A percentile compares a stretch with the other conserved stretches of the same genome.
Evolutionary conservation across 2,888 invertebrate genomes (phyloP).

Genomic region (Chymomyza fuscimana): DNA sequence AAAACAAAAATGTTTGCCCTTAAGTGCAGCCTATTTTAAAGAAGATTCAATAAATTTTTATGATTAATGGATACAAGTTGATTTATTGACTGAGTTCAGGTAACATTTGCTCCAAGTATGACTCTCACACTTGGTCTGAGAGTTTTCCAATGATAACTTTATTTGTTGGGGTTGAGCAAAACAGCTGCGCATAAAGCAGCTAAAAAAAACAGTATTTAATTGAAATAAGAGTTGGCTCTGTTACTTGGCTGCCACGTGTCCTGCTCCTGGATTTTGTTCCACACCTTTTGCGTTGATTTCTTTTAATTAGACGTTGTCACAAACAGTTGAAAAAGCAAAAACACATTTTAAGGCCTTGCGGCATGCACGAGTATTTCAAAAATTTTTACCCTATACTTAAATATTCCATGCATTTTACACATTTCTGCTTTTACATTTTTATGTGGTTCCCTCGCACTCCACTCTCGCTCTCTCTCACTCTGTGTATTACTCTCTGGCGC

Average conservation of each 20-base stretch:
- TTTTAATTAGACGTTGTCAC: conserved; percentile 47
- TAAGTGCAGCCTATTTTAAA: too few relatives aligned
- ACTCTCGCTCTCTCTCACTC: too few relatives aligned
- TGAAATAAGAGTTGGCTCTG: not conserved
- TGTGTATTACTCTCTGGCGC: too few relatives aligned
- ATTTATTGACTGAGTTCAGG: not conserved
- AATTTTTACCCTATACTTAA: conserved; percentile 30
- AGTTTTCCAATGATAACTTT: too few relatives aligned
- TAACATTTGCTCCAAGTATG: too few relatives aligned
- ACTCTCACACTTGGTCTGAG: too few relatives aligned
- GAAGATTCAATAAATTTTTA: not conserved
- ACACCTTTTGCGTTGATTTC: conserved; percentile 27
- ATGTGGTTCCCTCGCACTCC: not conserved
- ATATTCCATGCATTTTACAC: conserved; percentile 18
- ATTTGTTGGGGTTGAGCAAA: too few relatives aligned
- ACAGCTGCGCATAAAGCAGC: not conserved
- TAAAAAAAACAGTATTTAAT: too few relatives aligned
- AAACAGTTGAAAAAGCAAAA: not conserved
- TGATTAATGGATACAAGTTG: not conserved
- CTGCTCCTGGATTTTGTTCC: not conserved
- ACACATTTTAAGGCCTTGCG: not conserved
- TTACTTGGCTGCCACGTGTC: not conserved
- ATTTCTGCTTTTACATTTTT: conserved; percentile 17
- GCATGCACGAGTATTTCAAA: conserved; percentile 4
- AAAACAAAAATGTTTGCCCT: too few relatives aligned